Conservation (phyloP, 2,113 vertebrate species). For the Ageneiosus marmoratus region DNA sequence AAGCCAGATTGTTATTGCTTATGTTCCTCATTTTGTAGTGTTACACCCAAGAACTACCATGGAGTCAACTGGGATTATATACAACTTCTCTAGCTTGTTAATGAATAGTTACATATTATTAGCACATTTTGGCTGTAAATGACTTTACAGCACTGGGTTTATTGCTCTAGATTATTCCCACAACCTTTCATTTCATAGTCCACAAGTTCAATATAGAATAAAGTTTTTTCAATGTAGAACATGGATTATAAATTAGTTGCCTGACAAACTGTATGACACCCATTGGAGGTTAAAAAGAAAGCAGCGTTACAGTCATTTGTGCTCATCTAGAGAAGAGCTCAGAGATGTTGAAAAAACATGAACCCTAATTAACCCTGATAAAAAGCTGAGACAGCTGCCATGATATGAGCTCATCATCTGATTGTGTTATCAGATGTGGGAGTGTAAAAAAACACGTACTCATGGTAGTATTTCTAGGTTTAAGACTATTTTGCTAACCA, state of each 20-base stretch:
- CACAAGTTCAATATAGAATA: background rate
- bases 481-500: background rate
- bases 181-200: background rate
- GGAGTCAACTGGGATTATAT: background rate
- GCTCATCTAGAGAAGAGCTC: background rate
- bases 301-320: background rate
- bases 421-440: background rate
- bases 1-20: background rate
- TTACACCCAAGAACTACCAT: background rate
- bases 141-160: background rate
- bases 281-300: background rate
- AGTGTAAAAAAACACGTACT: background rate
- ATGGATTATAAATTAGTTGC: background rate
- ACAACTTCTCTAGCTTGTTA: background rate
- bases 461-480: background rate
- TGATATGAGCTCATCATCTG: background rate
- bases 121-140: background rate
- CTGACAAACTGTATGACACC: background rate
- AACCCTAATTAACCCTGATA: background rate
- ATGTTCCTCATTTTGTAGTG: background rate
- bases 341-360: background rate
- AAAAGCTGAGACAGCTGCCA: background rate
- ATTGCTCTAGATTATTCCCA: background rate
- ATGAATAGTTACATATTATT: background rate
- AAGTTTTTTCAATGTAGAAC: background rate